Percentiles rank a stretch among this genome's conserved stretches.
phyloP scores from a whole-genome alignment of 2,888 invertebrate species.

The Ectemnius continuus region DNA sequence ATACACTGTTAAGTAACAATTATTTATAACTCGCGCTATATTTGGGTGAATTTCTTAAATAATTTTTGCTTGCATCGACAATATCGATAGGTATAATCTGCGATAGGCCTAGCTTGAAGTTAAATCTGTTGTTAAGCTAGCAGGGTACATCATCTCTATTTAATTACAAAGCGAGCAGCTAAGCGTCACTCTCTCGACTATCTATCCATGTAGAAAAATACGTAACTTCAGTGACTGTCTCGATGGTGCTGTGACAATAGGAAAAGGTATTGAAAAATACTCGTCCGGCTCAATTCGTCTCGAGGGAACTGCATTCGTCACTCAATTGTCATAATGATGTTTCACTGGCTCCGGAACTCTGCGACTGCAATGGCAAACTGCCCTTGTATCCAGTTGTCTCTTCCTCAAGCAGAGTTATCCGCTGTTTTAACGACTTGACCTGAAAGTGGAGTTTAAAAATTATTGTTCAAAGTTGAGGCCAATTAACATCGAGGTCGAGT shows the following conservation, averaged over 20 bases:
- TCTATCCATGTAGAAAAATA: conserved; percentile 71
- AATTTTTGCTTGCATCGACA: conserved; percentile 52
- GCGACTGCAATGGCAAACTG: conserved; percentile 69
- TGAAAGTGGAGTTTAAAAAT: conserved; percentile 60
- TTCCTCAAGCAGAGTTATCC: conserved; percentile 78
- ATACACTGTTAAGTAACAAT: conserved; percentile 53
- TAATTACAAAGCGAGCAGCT: conserved; percentile 63
- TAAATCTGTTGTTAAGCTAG: conserved; percentile 49
- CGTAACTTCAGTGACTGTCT: conserved; percentile 61
- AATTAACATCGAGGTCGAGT: not conserved
- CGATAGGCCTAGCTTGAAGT: conserved; percentile 52
- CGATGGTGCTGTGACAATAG: conserved; percentile 42
- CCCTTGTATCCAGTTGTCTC: conserved; percentile 67
- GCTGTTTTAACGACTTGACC: conserved; percentile 79
- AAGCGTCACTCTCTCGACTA: conserved; percentile 54
- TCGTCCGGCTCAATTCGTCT: conserved; percentile 38
- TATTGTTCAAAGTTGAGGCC: conserved; percentile 6
- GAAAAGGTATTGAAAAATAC: conserved; percentile 55
- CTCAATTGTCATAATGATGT: conserved; percentile 72
- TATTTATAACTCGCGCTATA: conserved; percentile 58
- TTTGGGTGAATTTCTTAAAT: conserved; percentile 50
- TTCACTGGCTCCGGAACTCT: conserved; percentile 72
- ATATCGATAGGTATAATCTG: conserved; percentile 39
- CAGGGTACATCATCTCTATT: conserved; percentile 29
- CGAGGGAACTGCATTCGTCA: conserved; percentile 49